Percentiles rank a stretch among this genome's conserved stretches.
Evolutionary conservation across 2,113 vertebrate species (phyloP).

Genomic region (Thunnus thynnus): DNA sequence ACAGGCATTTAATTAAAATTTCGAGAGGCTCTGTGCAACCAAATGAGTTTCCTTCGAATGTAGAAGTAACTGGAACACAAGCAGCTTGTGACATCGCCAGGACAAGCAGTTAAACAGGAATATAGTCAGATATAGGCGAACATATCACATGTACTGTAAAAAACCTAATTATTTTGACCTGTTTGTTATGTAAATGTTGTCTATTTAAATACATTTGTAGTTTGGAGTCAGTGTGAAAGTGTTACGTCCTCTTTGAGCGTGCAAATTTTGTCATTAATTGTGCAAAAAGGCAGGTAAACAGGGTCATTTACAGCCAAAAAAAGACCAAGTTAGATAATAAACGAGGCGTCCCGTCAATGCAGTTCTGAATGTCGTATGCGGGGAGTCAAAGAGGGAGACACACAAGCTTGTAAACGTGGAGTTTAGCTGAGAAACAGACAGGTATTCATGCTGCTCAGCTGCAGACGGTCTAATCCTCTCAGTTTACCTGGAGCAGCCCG

Average conservation of each 20-base stretch:
- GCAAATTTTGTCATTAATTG: not conserved
- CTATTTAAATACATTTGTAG: too few species aligned
- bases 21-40: not conserved
- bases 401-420: not conserved
- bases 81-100: not conserved
- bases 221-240: too few species aligned
- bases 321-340: not conserved
- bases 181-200: too few species aligned
- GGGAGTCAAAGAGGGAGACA: not conserved
- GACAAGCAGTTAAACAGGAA: not conserved
- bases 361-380: not conserved
- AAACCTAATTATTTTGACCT: too few species aligned
- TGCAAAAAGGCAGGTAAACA: not conserved
- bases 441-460: conserved; percentile 24
- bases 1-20: not conserved
- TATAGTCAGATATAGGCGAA: not conserved
- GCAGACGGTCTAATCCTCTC: conserved; percentile 46
- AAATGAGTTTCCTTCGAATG: too few species aligned
- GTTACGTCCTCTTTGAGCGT: not conserved
- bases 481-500: conserved; percentile 37
- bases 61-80: not conserved
- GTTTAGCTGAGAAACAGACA: conserved; percentile 21
- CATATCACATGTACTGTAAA: too few species aligned
- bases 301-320: not conserved
- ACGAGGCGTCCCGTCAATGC: not conserved